Percentiles rank a stretch among this genome's conserved stretches.
Conservation (phyloP, 2,113 vertebrate genomes). For the Spheniscus mendiculus region DNA sequence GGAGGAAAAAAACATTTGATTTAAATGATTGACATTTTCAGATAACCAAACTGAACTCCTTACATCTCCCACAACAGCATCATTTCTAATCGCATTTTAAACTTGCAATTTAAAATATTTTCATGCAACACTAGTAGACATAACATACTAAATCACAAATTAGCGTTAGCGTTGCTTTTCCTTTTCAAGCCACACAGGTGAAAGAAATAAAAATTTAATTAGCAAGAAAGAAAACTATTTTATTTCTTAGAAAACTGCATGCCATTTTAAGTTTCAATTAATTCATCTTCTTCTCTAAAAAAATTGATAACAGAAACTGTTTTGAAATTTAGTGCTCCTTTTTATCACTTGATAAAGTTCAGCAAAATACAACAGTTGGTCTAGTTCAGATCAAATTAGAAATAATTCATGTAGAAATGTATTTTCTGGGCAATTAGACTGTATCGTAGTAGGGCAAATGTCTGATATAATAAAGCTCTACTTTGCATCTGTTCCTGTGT, state of each 20-base stretch:
- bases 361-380: conserved; percentile 89
- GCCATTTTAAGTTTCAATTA: conserved; percentile 8
- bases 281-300: conserved; percentile 13
- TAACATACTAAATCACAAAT: not conserved
- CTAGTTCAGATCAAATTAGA: conserved; percentile 96
- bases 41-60: not conserved
- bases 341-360: conserved; percentile 74
- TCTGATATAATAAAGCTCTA: conserved; percentile 83
- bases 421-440: conserved; percentile 99
- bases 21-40: not conserved
- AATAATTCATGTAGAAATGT: conserved; percentile 91
- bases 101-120: conserved; percentile 30
- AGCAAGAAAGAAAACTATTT: not conserved
- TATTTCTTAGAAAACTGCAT: not conserved
- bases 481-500: conserved; percentile 87
- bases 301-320: not conserved
- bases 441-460: conserved; percentile 85
- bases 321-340: conserved; percentile 54
- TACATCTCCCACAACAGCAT: not conserved
- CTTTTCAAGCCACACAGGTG: not conserved
- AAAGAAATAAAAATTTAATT: conserved; percentile 2
- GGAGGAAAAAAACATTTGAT: not conserved
- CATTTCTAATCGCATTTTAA: not conserved
- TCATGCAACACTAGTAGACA: not conserved
- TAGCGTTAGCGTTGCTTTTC: not conserved